Conservation (phyloP, 2,113 vertebrate genomes). For the Tupaia tana region DNA sequence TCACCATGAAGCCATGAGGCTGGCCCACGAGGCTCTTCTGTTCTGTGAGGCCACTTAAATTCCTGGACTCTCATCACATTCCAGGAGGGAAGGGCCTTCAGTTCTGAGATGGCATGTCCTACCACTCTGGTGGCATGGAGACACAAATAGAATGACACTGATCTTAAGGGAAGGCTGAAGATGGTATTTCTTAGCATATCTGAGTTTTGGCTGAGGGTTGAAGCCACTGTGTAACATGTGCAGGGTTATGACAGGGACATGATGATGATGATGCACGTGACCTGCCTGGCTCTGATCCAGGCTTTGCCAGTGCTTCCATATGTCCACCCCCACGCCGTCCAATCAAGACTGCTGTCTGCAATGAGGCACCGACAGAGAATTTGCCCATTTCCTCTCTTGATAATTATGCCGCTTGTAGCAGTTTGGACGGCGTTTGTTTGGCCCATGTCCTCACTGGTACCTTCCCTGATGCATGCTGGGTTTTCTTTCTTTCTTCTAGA, state of each 20-base stretch:
- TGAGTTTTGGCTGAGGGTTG: not conserved
- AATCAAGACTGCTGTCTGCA: not conserved
- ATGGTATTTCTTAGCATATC: not conserved
- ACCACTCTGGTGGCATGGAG: not conserved
- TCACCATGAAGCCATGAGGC: too few species aligned
- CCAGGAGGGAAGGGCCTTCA: not conserved
- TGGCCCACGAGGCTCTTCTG: not conserved
- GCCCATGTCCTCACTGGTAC: not conserved
- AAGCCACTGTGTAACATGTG: accelerated
- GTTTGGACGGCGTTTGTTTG: not conserved
- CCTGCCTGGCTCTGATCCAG: not conserved
- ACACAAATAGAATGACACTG: not conserved
- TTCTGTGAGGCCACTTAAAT: not conserved
- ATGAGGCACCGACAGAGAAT: not conserved
- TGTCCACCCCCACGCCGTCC: not conserved
- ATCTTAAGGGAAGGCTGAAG: not conserved
- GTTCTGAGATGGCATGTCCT: not conserved
- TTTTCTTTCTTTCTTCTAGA: not conserved
- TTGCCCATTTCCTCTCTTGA: not conserved
- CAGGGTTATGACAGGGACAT: not conserved
- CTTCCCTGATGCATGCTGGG: not conserved
- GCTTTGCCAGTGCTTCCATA: not conserved
- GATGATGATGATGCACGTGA: not conserved
- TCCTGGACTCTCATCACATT: not conserved
- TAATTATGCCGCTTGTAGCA: not conserved